Conservation (phyloP, 92 coral and sea anemone genomes). For the Zoanthus sociatus region DNA sequence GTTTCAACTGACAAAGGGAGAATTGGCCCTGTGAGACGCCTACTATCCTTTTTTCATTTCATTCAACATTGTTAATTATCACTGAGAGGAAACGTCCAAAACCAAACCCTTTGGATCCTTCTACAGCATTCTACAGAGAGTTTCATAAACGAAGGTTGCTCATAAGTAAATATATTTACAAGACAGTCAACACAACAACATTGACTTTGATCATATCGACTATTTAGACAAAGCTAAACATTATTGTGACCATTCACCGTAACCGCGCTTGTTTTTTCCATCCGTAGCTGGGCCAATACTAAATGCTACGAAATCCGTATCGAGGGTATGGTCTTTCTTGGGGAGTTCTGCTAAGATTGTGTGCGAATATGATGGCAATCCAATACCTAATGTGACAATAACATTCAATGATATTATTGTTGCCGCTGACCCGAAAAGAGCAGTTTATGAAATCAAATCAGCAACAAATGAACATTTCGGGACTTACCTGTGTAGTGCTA, state of each 20-base stretch:
- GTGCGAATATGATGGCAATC: constrained; percentile 27
- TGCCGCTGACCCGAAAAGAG: constrained; percentile 5
- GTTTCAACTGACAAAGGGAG: too few relatives aligned
- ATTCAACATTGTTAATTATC: too few relatives aligned
- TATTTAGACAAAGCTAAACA: too few relatives aligned
- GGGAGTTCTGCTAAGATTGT: neutral
- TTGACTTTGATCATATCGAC: too few relatives aligned
- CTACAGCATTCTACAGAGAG: too few relatives aligned
- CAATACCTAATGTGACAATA: constrained; percentile 10
- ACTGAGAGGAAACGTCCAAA: too few relatives aligned
- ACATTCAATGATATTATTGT: constrained; percentile 10
- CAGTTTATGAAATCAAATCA: neutral
- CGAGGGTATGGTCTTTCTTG: neutral
- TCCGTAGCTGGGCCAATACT: constrained; percentile 18
- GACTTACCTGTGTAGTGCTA: constrained; percentile 14
- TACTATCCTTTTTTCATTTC: too few relatives aligned
- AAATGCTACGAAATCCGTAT: constrained; percentile 1
- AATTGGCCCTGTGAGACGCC: too few relatives aligned
- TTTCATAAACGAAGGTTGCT: too few relatives aligned
- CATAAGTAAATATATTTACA: too few relatives aligned
- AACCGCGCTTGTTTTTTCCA: neutral
- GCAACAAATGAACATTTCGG: constrained; percentile 9
- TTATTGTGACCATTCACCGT: neutral
- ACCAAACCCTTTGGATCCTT: too few relatives aligned
- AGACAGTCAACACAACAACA: too few relatives aligned